A percentile compares a stretch with the other conserved stretches of the same genome.
Conservation (phyloP, 2,113 vertebrate species). For the Prionailurus viverrinus region DNA sequence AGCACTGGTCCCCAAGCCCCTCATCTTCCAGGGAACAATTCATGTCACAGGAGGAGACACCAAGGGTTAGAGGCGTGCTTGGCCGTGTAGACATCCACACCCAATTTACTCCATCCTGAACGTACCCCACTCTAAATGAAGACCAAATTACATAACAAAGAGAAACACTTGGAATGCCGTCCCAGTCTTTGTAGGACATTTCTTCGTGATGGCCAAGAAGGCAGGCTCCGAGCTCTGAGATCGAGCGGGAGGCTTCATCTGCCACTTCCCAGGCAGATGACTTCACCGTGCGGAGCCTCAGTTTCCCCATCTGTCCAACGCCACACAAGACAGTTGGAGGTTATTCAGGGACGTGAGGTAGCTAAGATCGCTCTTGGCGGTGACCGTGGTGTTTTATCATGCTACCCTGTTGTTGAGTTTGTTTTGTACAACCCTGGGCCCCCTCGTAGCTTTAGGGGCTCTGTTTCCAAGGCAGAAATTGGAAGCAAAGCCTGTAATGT, state of each 20-base stretch:
- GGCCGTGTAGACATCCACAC: rapidly evolving
- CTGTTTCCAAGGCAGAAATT: conserved; percentile 33
- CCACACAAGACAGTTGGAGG: not conserved
- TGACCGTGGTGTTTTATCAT: not conserved
- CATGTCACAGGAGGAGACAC: not conserved
- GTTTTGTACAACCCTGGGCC: not conserved
- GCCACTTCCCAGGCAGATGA: not conserved
- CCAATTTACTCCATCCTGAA: too few species aligned
- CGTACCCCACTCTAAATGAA: rapidly evolving
- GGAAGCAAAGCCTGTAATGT: not conserved
- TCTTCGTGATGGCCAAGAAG: not conserved
- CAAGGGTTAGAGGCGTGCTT: not conserved
- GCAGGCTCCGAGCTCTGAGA: not conserved
- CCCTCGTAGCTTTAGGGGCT: not conserved
- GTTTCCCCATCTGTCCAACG: not conserved
- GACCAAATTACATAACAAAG: not conserved
- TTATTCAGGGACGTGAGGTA: not conserved
- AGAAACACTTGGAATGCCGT: not conserved
- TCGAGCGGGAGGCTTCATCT: not conserved
- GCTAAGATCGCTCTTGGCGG: not conserved
- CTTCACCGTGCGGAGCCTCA: not conserved
- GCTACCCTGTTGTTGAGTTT: not conserved
- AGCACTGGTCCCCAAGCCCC: not conserved
- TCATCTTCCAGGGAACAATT: not conserved
- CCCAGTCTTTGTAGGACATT: rapidly evolving